Base-by-base conservation (phyloP, 2,888 invertebrate species). In the Cosmopolites sordidus region DNA sequence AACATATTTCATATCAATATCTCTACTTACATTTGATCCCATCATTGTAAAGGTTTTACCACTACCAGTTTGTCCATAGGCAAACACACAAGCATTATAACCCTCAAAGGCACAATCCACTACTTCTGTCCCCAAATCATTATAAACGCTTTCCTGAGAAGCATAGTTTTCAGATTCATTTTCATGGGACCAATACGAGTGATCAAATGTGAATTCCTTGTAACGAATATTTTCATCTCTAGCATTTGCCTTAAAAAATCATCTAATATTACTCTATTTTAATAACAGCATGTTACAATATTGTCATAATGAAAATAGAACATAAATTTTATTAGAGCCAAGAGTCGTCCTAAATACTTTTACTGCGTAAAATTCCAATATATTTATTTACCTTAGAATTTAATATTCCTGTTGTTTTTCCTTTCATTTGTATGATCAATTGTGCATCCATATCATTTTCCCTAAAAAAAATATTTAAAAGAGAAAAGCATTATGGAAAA, bases 1-100 rank as follows among this genome's bases (percentile, higher is more conserved):
- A n/a, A n/a, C n/a, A n/a, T n/a, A n/a, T n/a, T n/a, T n/a, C 22
- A 22, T 8, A 22, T 3, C 22, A 5, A 22, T 22, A 22, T 5
- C 4, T 22, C 22, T 22, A 71, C 77, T 75, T 73, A 86, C 87
- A 63, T 81, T 76, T 6, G 85, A 82, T 2, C 92, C 92, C 91
- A 92, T 92, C 92, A 92, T 92, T 29, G 92, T 92, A 71, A 88
- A 91, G 0, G 92, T 92, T 76, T 92, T 92, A 48, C 92, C 92
- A 72, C 90, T 90, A 60, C 92, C 92, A 2, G 92, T 92, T 78
- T 92, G 92, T 15, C 92, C 92, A 72, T 92, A 92, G 39, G 92
- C 92, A 77, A 92, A 92, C 51, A 92, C 89, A 70, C 92, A 92
- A 53, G 91, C 91, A 75, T 92, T 92, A 78, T 92, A 92, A 29